These are phyloP conservation scores for Lagodon rhomboides DNA, from an alignment of 2,797 vertebrate genomes.

Conservation along the genomic window DNA sequence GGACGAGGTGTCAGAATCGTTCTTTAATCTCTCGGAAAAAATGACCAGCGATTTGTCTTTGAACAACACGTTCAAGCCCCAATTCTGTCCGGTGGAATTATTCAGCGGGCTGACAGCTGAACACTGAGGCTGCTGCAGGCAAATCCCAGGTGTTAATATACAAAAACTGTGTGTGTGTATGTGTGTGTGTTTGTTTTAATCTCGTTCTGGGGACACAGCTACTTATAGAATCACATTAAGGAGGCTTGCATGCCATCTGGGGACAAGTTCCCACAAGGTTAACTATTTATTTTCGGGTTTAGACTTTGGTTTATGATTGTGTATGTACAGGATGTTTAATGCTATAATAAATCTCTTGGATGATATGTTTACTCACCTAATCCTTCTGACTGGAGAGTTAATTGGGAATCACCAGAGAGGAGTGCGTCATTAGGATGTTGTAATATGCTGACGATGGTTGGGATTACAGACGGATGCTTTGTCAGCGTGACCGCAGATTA, in stretches of 20 bases:
- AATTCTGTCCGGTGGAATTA: slow-evolving; percentile 44
- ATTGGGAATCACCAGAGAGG: too few relatives aligned
- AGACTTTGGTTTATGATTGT: too few relatives aligned
- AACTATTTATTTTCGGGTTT: background rate
- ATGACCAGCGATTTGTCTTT: slow-evolving; percentile 29
- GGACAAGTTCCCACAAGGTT: background rate
- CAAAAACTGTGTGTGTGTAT: slow-evolving; percentile 6
- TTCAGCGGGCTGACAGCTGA: slow-evolving; percentile 30
- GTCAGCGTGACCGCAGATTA: too few relatives aligned
- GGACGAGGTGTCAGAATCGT: slow-evolving; percentile 24
- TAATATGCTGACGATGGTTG: too few relatives aligned
- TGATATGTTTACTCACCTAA: too few relatives aligned
- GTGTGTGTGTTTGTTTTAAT: background rate
- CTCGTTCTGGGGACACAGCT: background rate
- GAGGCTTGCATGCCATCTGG: background rate
- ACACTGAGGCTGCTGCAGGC: slow-evolving; percentile 18
- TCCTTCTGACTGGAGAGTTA: too few relatives aligned
- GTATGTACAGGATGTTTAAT: too few relatives aligned
- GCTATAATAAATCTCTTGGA: too few relatives aligned
- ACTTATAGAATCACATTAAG: background rate
- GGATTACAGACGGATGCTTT: too few relatives aligned
- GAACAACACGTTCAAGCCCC: slow-evolving; percentile 35
- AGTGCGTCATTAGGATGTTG: too few relatives aligned
- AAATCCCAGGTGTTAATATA: slow-evolving; percentile 26
- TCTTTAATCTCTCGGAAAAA: slow-evolving; percentile 39